These are phyloP conservation scores for Chaitophorus viminalis DNA, from an alignment of 2,888 invertebrate species.

Conservation along the genomic window DNA sequence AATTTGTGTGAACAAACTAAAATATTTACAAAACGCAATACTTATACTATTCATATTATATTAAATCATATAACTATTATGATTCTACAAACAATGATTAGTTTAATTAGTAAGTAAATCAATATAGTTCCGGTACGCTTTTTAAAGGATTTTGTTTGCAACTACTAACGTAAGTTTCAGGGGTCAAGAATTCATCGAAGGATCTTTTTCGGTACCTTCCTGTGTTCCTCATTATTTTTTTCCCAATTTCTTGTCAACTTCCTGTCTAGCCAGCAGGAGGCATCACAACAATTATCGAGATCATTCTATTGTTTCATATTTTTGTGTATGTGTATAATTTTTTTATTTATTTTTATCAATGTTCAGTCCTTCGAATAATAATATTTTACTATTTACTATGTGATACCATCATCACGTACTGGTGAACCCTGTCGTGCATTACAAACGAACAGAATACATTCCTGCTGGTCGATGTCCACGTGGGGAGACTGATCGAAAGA, in stretches of 20 bases:
- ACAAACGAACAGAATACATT: slow-evolving; percentile 44
- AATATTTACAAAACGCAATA: no score
- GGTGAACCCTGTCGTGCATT: slow-evolving; percentile 50
- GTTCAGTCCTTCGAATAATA: slow-evolving; percentile 56
- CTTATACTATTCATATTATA: no score
- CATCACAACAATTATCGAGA: slow-evolving; percentile 32
- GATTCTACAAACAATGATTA: no score
- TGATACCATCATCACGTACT: slow-evolving; percentile 38
- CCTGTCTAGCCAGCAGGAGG: slow-evolving; percentile 43
- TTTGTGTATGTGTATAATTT: neutral
- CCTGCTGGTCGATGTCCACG: slow-evolving; percentile 32
- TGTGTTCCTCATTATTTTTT: slow-evolving; percentile 20
- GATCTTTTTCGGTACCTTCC: slow-evolving; percentile 29
- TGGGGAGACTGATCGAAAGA: slow-evolving; percentile 39
- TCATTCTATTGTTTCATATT: slow-evolving; percentile 40
- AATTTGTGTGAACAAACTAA: no score
- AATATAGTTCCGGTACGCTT: neutral
- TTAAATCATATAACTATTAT: no score
- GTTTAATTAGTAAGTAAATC: no score
- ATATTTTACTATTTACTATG: neutral
- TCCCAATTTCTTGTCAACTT: slow-evolving; percentile 39
- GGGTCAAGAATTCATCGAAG: slow-evolving; percentile 24
- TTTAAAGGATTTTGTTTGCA: neutral
- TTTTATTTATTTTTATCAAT: slow-evolving; percentile 5
- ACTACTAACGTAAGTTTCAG: neutral